phyloP scores from a whole-genome alignment of 2,113 vertebrate genomes.

The Pelvicachromis taeniatus region DNA sequence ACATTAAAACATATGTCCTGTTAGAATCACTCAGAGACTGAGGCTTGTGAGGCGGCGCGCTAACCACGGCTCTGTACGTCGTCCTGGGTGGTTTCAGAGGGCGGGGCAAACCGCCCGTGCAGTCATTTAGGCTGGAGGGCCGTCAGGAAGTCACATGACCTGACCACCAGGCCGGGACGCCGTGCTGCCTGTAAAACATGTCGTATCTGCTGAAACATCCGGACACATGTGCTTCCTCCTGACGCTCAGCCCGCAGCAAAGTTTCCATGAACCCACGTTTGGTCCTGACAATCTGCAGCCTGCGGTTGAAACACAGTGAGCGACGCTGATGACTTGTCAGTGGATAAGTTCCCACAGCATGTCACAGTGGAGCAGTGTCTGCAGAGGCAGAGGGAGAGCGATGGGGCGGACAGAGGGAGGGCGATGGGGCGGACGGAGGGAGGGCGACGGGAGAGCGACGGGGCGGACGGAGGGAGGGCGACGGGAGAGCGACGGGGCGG shows the following conservation, averaged over 20 bases:
- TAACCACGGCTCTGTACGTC: not conserved
- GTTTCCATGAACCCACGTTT: not conserved
- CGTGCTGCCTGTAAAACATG: no score
- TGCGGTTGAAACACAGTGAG: not conserved
- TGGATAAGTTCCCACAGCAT: not conserved
- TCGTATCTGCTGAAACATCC: not conserved
- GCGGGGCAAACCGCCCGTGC: not conserved
- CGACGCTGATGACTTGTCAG: not conserved
- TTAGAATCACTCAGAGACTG: not conserved
- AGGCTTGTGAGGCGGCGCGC: not conserved
- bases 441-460: no score
- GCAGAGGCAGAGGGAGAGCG: no score
- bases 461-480: no score
- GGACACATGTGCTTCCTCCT: not conserved
- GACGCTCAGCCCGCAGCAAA: not conserved
- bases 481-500: no score
- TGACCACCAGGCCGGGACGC: fast-evolving
- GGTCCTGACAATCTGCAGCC: not conserved
- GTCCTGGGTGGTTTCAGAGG: not conserved
- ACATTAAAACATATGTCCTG: not conserved
- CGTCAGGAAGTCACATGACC: not conserved
- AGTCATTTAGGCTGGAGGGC: not conserved
- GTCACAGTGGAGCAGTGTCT: not conserved
- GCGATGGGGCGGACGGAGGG: no score
- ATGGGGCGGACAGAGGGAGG: no score